A percentile compares a stretch with the other conserved stretches of the same genome.
Evolutionary conservation across 1,140 invertebrate genomes (phyloP).

Genomic region (Scaptomyza graminum): DNA sequence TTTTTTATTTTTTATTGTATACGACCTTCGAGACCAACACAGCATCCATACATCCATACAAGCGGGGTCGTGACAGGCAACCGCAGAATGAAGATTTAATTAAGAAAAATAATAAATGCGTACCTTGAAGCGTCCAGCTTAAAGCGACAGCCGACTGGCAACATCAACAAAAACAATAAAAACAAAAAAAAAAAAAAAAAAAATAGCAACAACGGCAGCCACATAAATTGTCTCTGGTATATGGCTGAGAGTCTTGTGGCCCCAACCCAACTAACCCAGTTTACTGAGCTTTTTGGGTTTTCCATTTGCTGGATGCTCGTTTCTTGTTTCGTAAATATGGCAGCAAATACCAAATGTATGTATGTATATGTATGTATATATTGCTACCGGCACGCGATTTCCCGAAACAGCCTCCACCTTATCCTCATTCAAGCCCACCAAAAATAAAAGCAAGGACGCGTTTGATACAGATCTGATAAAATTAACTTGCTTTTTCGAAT

Average conservation of each 20-base stretch:
- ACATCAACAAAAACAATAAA: conserved; percentile 3
- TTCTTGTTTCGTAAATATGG: conserved; percentile 26
- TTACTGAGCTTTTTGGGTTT: conserved; percentile 38
- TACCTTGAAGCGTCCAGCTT: conserved; percentile 28
- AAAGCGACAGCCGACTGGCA: conserved; percentile 19
- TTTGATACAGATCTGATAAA: neutral
- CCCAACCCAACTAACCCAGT: neutral
- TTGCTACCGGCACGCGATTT: conserved; percentile 63
- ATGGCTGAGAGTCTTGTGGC: conserved; percentile 13
- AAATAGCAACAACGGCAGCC: conserved; percentile 19
- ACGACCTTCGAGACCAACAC: conserved; percentile 20
- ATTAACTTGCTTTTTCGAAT: conserved; percentile 12
- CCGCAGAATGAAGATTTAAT: conserved; percentile 72
- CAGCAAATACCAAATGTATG: conserved; percentile 53
- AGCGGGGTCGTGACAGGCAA: neutral
- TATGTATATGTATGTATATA: conserved; percentile 6
- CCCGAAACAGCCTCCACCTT: neutral
- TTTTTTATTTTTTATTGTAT: conserved; percentile 23
- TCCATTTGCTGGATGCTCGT: conserved; percentile 25
- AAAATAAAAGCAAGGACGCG: neutral
- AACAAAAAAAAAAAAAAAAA: conserved; percentile 8
- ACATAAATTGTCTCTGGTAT: conserved; percentile 63
- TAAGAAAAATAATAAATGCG: conserved; percentile 77
- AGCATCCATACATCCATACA: neutral
- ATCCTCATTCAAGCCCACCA: no score